phyloP scores from a whole-genome alignment of 2,888 invertebrate species.

The Perizoma affinitatum region DNA sequence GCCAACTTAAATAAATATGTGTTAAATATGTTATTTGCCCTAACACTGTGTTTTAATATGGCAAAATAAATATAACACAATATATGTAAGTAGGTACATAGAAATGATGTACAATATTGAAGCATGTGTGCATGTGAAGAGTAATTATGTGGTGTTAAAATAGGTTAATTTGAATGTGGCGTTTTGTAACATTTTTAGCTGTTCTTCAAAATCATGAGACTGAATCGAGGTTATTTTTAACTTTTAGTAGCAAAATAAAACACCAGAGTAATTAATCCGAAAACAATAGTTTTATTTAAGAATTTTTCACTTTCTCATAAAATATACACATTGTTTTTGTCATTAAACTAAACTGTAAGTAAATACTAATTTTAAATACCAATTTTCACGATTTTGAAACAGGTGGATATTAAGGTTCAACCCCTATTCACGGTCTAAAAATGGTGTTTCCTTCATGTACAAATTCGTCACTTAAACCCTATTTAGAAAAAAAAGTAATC shows the following conservation, averaged over 20 bases:
- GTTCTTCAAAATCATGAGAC: constrained; percentile 29
- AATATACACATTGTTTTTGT: constrained; percentile 85
- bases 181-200: constrained; percentile 8
- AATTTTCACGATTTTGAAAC: constrained; percentile 74
- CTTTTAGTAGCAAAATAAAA: constrained; percentile 72
- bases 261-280: constrained; percentile 80
- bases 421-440: constrained; percentile 38
- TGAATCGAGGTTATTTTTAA: constrained; percentile 43
- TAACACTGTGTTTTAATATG: constrained; percentile 24
- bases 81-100: background rate
- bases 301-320: constrained; percentile 84
- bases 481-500: constrained; percentile 77
- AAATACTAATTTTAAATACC: constrained; percentile 85
- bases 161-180: background rate
- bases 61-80: constrained; percentile 18
- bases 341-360: constrained; percentile 84
- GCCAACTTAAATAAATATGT: constrained; percentile 25
- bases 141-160: constrained; percentile 11
- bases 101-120: too few species aligned
- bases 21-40: constrained; percentile 27
- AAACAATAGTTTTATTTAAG: constrained; percentile 85
- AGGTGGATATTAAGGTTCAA: constrained; percentile 49
- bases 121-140: too few species aligned
- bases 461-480: constrained; percentile 78
- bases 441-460: constrained; percentile 72